These are phyloP conservation scores for Corvus moneduloides DNA, from an alignment of 2,113 vertebrate species.

Conservation along the genomic window DNA sequence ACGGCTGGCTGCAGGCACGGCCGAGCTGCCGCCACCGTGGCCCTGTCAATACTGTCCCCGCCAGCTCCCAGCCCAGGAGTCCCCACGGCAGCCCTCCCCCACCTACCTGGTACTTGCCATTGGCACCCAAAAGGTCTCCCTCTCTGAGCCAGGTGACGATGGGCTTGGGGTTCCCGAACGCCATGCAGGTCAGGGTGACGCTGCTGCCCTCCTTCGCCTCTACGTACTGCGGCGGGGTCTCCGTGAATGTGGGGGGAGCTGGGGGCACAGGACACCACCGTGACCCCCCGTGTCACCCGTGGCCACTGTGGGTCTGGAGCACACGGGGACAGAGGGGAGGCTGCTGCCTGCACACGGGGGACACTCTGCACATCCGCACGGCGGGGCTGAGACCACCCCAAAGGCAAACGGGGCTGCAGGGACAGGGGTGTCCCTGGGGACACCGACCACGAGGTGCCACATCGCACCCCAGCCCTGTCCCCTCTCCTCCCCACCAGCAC, in stretches of 20 bases:
- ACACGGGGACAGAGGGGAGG: neutral
- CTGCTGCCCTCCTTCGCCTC: constrained; percentile 96
- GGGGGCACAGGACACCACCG: constrained; percentile 4
- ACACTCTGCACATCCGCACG: accelerated
- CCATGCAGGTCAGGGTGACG: constrained; percentile 90
- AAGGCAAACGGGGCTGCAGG: neutral
- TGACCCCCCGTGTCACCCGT: neutral
- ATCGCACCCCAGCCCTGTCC: neutral
- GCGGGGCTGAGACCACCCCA: neutral
- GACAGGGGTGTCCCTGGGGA: neutral
- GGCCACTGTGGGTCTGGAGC: neutral
- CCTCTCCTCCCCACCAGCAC: neutral
- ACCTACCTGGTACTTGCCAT: constrained; percentile 90
- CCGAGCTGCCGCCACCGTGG: accelerated
- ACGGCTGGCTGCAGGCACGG: neutral
- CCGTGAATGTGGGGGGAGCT: constrained; percentile 96
- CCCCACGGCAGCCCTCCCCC: neutral
- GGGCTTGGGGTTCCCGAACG: constrained; percentile 96
- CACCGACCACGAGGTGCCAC: accelerated
- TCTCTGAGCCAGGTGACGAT: constrained; percentile 95
- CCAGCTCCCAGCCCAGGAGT: neutral
- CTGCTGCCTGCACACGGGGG: neutral
- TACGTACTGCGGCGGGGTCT: constrained; percentile 95
- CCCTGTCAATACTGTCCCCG: accelerated
- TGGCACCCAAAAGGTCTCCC: constrained; percentile 84